Percentiles rank a stretch among this genome's conserved stretches.
phyloP scores from a whole-genome alignment of 2,113 vertebrate species.

The Pleuronectes platessa region DNA sequence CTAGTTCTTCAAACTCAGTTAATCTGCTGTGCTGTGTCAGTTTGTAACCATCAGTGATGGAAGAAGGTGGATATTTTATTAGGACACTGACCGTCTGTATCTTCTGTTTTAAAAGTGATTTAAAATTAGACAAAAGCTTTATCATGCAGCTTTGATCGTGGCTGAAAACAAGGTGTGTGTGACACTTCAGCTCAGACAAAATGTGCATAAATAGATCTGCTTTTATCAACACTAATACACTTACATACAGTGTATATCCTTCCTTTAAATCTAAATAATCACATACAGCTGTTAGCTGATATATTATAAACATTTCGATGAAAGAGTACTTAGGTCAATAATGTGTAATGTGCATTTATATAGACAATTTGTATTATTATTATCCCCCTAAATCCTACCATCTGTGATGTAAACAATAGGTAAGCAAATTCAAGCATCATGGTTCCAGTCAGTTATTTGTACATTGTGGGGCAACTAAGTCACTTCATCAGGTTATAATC shows the following conservation, averaged over 20 bases:
- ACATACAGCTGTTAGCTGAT: background rate
- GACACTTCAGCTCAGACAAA: constrained; percentile 17
- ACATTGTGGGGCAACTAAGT: too few relatives aligned
- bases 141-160: constrained; percentile 40
- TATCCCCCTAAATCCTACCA: background rate
- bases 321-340: background rate
- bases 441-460: background rate
- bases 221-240: background rate
- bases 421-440: background rate
- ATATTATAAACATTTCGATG: background rate
- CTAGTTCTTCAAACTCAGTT: background rate
- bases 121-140: constrained; percentile 42
- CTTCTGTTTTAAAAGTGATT: background rate
- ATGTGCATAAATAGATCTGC: constrained; percentile 16
- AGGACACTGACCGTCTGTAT: background rate
- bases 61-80: too few relatives aligned
- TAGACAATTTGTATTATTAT: background rate
- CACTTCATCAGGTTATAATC: background rate
- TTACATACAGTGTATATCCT: background rate
- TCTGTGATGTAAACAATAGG: background rate
- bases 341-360: background rate
- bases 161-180: background rate
- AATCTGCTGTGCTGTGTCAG: background rate
- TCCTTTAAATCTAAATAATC: background rate
- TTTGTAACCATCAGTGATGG: background rate